phyloP scores from a whole-genome alignment of 1,140 invertebrate genomes.

The Papilio glaucus region DNA sequence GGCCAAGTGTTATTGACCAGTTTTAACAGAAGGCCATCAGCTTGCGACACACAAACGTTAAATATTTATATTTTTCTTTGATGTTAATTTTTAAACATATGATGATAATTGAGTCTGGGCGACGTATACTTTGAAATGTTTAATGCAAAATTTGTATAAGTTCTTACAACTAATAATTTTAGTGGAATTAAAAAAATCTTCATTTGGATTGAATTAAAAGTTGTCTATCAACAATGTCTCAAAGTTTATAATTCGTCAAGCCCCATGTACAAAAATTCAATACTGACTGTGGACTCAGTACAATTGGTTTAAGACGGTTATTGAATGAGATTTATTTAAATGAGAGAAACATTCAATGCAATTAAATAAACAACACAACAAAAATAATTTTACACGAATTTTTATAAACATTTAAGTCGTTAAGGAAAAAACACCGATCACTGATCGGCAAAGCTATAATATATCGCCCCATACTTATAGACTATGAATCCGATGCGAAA shows the following conservation, averaged over 20 bases:
- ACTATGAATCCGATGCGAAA: background rate
- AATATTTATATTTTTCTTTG: slow-evolving; percentile 1
- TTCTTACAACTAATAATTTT: background rate
- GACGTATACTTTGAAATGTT: background rate
- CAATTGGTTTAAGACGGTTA: no score
- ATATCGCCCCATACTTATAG: background rate
- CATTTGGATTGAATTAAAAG: no score
- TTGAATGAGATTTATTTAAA: no score
- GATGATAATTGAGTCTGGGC: background rate
- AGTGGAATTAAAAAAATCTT: no score
- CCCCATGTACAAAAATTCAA: no score
- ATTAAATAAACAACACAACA: no score
- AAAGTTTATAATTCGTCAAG: no score
- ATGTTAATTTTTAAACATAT: slow-evolving; percentile 14
- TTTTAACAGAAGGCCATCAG: slow-evolving; percentile 28
- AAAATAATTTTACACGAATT: background rate
- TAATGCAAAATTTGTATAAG: background rate
- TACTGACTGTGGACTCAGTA: no score
- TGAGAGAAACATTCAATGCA: no score
- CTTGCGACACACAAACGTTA: slow-evolving; percentile 15
- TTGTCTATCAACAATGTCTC: no score
- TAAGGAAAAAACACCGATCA: background rate
- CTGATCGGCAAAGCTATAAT: background rate
- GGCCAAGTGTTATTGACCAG: slow-evolving; percentile 26
- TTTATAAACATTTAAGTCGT: background rate